Evolutionary conservation across 2,888 invertebrate genomes (phyloP).

Genomic region (Pseudoips prasinana): DNA sequence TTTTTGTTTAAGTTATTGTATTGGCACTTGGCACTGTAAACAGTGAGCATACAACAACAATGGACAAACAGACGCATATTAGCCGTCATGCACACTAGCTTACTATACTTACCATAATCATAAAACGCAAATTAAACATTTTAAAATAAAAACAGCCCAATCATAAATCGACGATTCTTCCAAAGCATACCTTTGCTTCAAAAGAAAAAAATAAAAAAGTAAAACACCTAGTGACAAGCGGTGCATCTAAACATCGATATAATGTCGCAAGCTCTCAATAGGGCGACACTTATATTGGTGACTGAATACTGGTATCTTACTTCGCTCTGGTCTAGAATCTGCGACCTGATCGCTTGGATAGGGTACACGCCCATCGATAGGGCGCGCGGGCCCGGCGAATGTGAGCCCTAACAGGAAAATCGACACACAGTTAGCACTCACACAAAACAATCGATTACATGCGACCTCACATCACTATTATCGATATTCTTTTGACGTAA

Average conservation of each 20-base stretch:
- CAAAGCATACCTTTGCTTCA: slow-evolving; percentile 26
- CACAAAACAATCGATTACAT: slow-evolving; percentile 75
- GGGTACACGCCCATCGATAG: slow-evolving; percentile 95
- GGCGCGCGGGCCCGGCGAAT: slow-evolving; percentile 95
- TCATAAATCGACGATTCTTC: slow-evolving; percentile 17
- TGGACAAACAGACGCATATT: slow-evolving; percentile 40
- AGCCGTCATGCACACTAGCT: slow-evolving; percentile 69
- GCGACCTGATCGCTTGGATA: slow-evolving; percentile 93
- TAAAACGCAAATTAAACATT: slow-evolving; percentile 44
- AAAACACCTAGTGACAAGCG: slow-evolving; percentile 78
- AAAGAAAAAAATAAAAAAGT: slow-evolving; percentile 38
- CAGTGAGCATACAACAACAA: slow-evolving; percentile 40
- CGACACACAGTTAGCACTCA: slow-evolving; percentile 83
- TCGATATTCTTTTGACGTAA: slow-evolving; percentile 42
- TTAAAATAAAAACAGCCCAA: slow-evolving; percentile 30
- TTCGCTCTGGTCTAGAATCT: slow-evolving; percentile 92
- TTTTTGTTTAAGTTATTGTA: slow-evolving; percentile 30
- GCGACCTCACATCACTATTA: slow-evolving; percentile 60
- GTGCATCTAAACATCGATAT: slow-evolving; percentile 80
- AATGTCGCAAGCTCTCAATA: slow-evolving; percentile 69
- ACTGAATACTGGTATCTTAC: slow-evolving; percentile 87
- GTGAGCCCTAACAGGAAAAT: slow-evolving; percentile 89
- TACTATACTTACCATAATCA: slow-evolving; percentile 49
- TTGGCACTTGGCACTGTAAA: slow-evolving; percentile 29
- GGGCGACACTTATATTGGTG: slow-evolving; percentile 62